Percentiles rank a stretch among this genome's conserved stretches.
Evolutionary conservation across 1,140 invertebrate species (phyloP).

Genomic region (Dufourea novaeangliae): DNA sequence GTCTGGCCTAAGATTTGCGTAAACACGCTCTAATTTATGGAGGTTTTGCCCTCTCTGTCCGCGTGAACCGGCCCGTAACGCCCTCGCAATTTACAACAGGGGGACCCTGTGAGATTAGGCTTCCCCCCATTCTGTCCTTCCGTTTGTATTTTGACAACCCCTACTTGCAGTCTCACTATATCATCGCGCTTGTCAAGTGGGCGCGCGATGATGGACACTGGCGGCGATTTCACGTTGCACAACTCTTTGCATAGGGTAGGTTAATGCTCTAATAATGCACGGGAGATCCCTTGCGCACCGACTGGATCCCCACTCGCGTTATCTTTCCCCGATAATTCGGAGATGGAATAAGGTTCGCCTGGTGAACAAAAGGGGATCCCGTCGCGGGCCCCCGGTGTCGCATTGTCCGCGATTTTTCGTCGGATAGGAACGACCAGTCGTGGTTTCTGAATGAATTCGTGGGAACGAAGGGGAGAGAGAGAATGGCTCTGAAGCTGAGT

Average conservation of each 20-base stretch:
- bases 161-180: slow-evolving; percentile 10
- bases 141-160: slow-evolving; percentile 44
- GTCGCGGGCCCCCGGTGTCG: slow-evolving; percentile 15
- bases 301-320: slow-evolving; percentile 47
- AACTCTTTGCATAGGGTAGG: too few species aligned
- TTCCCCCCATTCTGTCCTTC: slow-evolving; percentile 13
- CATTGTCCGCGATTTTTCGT: slow-evolving; percentile 63
- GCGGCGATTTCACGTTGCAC: too few species aligned
- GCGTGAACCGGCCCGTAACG: slow-evolving; percentile 29
- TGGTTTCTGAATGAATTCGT: slow-evolving; percentile 50
- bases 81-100: slow-evolving; percentile 62
- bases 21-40: slow-evolving; percentile 72
- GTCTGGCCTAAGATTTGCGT: slow-evolving; percentile 68
- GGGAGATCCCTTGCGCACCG: too few species aligned
- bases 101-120: slow-evolving; percentile 48
- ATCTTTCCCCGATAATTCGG: slow-evolving; percentile 54
- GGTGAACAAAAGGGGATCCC: slow-evolving; percentile 40
- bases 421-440: slow-evolving; percentile 39
- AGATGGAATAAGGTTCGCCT: slow-evolving; percentile 34
- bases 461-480: slow-evolving; percentile 26
- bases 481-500: not conserved
- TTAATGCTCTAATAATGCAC: too few species aligned
- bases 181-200: not conserved
- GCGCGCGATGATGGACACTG: not conserved
- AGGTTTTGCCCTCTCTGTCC: slow-evolving; percentile 6